A percentile compares a stretch with the other conserved stretches of the same genome.
Evolutionary conservation across 2,888 invertebrate species (phyloP).

Genomic region (Drosophila monieri): DNA sequence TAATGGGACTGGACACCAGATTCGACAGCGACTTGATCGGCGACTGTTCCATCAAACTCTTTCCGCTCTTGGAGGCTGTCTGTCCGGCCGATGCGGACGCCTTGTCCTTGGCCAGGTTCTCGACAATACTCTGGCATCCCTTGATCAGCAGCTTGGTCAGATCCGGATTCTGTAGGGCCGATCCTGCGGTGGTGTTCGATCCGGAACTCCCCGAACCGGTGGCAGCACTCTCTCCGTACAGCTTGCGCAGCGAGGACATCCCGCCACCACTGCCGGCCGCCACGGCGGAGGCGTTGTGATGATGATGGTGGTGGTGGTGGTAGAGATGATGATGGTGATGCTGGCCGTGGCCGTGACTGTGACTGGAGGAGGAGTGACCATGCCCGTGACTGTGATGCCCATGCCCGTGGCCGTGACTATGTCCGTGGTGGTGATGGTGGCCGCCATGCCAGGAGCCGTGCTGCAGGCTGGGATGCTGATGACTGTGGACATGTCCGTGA

Average conservation of each 20-base stretch:
- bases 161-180: constrained; percentile 62
- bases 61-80: constrained; percentile 13
- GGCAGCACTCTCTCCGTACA: constrained; percentile 22
- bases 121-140: constrained; percentile 81
- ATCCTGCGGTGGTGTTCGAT: constrained; percentile 3
- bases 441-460: constrained; percentile 42
- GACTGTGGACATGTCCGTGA: constrained; percentile 60
- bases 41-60: constrained; percentile 84
- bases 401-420: constrained; percentile 18
- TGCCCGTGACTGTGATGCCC: constrained; percentile 42
- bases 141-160: constrained; percentile 79
- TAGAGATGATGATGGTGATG: constrained; percentile 57
- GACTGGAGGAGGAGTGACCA: constrained; percentile 10
- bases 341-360: constrained; percentile 56
- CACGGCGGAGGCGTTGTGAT: constrained; percentile 64
- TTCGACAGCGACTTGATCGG: constrained; percentile 88
- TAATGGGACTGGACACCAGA: constrained; percentile 86
- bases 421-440: constrained; percentile 13
- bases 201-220: constrained; percentile 1
- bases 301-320: constrained; percentile 55
- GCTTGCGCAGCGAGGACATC: constrained; percentile 46
- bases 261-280: constrained; percentile 58
- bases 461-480: constrained; percentile 72
- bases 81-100: not conserved
- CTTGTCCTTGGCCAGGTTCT: constrained; percentile 60